Evolutionary conservation across 2,113 vertebrate genomes (phyloP), one percentile per base, ranked within the genome.

Genomic region (Nettapus auritus): DNA sequence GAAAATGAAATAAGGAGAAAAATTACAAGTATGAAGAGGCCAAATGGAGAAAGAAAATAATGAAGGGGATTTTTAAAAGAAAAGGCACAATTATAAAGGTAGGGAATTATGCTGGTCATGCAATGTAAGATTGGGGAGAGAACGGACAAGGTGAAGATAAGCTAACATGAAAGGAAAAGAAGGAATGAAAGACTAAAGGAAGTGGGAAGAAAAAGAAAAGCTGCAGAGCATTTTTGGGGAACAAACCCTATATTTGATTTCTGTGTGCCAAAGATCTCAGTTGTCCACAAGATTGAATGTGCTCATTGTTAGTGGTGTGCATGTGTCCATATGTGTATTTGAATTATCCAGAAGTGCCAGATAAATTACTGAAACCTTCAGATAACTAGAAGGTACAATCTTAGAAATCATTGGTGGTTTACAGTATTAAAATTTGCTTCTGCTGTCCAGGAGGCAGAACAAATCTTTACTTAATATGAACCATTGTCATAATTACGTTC

Each of bases 281-380:
- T 62, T 67, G 9, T 74, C 19, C 11, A 52, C 15, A 63, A 44
- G 56, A 86, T 31, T n/a, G 50, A 28, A 40, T 64, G 33, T 6
- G 8, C 7, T 4, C 0, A 0, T 25, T 20, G 25, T 56, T 73
- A 19, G 46, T 22, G 25, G 42, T 21, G 7, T 44, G 33, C 20
- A 10, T 2, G 0, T 71, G 29, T 28, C 75, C 16, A 1, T 46
- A 8, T 4, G 7, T 56, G 7, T 31, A 84, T 86, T 60, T 23
- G 34, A 84, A 57, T 77, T 53, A 62, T 21, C 5, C 6, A 20
- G 77, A 71, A 12, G 64, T 62, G 18, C 6, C 1, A 1, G 33
- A 55, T 26, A 76, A 19, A 15, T 40, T 36, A 44, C 31, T n/a
- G 33, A 67, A 79, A 82, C 44, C 11, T 59, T 59, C 13, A 36